Conservation (phyloP, 2,113 vertebrate species). For the Phoxinus phoxinus region DNA sequence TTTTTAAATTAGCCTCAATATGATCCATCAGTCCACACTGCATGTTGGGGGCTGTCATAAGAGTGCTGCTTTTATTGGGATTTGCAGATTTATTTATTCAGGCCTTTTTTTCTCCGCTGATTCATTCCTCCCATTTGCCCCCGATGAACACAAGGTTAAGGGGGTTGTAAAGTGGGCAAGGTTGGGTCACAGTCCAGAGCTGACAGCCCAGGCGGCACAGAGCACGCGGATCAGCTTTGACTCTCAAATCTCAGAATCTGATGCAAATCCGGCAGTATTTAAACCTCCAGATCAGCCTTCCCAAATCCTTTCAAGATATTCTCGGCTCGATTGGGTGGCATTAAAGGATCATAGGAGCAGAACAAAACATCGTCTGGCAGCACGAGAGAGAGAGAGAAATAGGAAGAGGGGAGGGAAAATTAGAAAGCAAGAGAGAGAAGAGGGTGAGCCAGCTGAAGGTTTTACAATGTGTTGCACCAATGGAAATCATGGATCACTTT, state of each 20-base stretch:
- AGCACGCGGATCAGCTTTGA: conserved; percentile 69
- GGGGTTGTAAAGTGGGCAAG: not conserved
- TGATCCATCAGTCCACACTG: conserved; percentile 7
- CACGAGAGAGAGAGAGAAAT: conserved; percentile 23
- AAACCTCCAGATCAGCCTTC: conserved; percentile 78
- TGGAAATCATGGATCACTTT: conserved; percentile 43
- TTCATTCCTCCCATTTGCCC: conserved; percentile 7
- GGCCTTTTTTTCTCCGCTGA: not conserved
- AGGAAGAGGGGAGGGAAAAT: conserved; percentile 39
- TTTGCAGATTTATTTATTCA: conserved; percentile 17
- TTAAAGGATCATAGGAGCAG: conserved; percentile 78
- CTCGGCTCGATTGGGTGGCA: conserved; percentile 78
- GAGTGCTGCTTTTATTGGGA: conserved; percentile 4
- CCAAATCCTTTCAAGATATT: conserved; percentile 84
- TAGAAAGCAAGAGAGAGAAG: conserved; percentile 21
- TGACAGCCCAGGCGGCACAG: conserved; percentile 52
- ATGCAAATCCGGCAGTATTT: conserved; percentile 81
- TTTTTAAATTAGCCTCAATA: conserved; percentile 25
- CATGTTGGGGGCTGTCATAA: conserved; percentile 14
- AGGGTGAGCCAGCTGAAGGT: conserved; percentile 56
- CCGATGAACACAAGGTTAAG: not conserved
- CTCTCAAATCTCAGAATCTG: conserved; percentile 73
- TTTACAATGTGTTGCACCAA: conserved; percentile 55
- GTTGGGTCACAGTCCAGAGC: conserved; percentile 45
- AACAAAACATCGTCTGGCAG: conserved; percentile 76